Percentiles rank a stretch among this genome's conserved stretches.
These are phyloP conservation scores for Disparrhopalites patrizii DNA, from an alignment of 2,888 invertebrate genomes.

Conservation along the genomic window DNA sequence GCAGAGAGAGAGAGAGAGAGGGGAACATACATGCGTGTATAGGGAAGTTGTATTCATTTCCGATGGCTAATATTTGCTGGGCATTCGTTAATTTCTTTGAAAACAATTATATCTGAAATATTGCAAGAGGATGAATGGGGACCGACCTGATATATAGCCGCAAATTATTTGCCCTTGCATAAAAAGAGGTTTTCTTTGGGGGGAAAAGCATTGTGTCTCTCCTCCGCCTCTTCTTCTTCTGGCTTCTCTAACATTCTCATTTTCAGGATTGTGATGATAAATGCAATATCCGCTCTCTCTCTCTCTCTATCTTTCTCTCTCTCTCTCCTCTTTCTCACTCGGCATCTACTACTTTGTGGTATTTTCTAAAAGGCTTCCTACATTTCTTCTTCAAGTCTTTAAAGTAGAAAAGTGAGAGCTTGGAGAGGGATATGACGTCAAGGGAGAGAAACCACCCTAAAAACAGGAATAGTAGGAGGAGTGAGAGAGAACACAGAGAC, in stretches of 20 bases:
- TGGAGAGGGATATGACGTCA: too few species aligned
- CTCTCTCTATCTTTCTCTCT: constrained; percentile 6
- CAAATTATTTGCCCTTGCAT: constrained; percentile 48
- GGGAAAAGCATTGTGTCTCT: constrained; percentile 25
- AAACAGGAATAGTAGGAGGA: not conserved
- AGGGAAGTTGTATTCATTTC: constrained; percentile 38
- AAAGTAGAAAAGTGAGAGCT: too few species aligned
- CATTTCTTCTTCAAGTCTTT: not conserved
- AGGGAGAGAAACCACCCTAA: too few species aligned
- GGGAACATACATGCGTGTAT: too few species aligned
- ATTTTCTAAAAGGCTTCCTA: constrained; percentile 24
- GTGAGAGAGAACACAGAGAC: too few species aligned
- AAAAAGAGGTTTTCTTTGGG: constrained; percentile 35
- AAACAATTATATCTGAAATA: constrained; percentile 47
- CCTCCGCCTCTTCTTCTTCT: constrained; percentile 11
- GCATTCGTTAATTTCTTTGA: constrained; percentile 44
- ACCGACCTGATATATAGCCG: constrained; percentile 40
- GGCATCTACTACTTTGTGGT: constrained; percentile 21
- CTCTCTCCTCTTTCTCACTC: constrained; percentile 10
- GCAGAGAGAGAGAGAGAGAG: not conserved
- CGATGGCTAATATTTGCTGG: constrained; percentile 44
- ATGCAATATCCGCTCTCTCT: constrained; percentile 48
- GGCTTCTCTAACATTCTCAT: constrained; percentile 42
- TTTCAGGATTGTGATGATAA: constrained; percentile 48
- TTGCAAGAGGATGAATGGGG: constrained; percentile 39